Evolutionary conservation across 2,888 invertebrate genomes (phyloP).

Genomic region (Epistrophe eligans): DNA sequence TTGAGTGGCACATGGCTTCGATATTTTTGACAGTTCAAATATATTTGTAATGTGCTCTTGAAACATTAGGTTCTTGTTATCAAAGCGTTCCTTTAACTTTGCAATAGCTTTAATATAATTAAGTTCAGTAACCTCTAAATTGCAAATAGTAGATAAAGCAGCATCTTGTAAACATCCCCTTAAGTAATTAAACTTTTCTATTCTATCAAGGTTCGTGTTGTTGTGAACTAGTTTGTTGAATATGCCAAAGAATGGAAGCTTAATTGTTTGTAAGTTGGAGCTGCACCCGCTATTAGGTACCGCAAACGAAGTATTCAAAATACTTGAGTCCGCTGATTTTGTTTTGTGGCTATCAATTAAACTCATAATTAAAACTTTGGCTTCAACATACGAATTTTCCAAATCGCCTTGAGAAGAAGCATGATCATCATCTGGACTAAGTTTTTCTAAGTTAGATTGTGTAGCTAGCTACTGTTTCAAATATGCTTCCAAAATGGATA

Average conservation of each 20-base stretch:
- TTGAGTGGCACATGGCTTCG: conserved; percentile 3
- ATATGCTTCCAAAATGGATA: neutral
- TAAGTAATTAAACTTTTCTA: conserved; percentile 11
- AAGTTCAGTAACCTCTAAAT: conserved; percentile 13
- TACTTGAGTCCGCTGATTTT: conserved; percentile 3
- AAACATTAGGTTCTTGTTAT: conserved; percentile 7
- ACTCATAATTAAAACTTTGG: conserved; percentile 6
- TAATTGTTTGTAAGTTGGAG: conserved; percentile 16
- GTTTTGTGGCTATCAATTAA: neutral
- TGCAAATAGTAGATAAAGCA: neutral
- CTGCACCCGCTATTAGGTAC: neutral
- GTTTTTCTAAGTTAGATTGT: neutral
- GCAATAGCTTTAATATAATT: neutral
- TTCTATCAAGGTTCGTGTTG: neutral
- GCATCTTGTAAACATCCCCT: conserved; percentile 1
- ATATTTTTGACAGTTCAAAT: neutral
- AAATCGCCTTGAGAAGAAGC: neutral
- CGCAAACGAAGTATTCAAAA: neutral
- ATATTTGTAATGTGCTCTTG: neutral
- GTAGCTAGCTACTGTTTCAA: neutral
- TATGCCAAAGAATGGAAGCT: conserved; percentile 8
- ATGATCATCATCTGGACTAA: neutral
- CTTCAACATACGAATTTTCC: conserved; percentile 11
- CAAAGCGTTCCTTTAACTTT: neutral
- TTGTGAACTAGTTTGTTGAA: neutral